Base-by-base conservation (phyloP, 2,888 invertebrate genomes). In the Polydrusus pterygomalis region DNA sequence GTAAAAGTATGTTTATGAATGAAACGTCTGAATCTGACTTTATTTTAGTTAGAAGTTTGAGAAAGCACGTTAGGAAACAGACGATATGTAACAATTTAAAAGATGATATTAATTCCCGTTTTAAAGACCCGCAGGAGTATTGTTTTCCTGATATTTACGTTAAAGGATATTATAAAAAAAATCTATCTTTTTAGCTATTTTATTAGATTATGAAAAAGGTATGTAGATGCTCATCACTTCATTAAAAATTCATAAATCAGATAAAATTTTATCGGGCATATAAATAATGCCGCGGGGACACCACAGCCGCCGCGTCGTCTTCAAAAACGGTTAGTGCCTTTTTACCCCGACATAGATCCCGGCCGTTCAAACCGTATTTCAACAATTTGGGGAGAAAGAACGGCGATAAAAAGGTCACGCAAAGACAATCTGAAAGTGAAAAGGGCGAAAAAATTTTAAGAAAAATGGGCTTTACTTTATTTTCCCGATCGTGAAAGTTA, bases 361-460 rank as follows among this genome's bases (percentile, higher is more conserved):
- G 60, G 34, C 40, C 40, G 18, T 60, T 25, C 60, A 38, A 25
- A 60, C 38, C 60, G 18, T 60, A 60, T 60, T 60, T 15, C 40
- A 60, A 38, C 60, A 60, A 60, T 60, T 60, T 60, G 60, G 60
- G 18, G 18, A 60, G 38, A 60, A 40, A 38, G 38, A 60, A 40
- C 60, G 40, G 38, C 60, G 40, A 60, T 60, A 15, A 60, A 60
- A 60, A 60, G 60, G 40, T 60, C 38, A 60, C 60, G 60, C 34
- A 60, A 60, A 60, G 38, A 60, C 60, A 60, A 60, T 60, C 60
- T 60, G 38, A 17, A 60, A 60, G n/a, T 49, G 47, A 17, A 9
- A 49, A 17, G 17, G 17, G 17, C 17, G 17, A 49, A 49, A 49
- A 45, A 45, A 45, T 45, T 6, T 45, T 45, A 45, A n/a, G n/a